phyloP scores from a whole-genome alignment of 2,113 vertebrate genomes.

The Chrysemys picta region DNA sequence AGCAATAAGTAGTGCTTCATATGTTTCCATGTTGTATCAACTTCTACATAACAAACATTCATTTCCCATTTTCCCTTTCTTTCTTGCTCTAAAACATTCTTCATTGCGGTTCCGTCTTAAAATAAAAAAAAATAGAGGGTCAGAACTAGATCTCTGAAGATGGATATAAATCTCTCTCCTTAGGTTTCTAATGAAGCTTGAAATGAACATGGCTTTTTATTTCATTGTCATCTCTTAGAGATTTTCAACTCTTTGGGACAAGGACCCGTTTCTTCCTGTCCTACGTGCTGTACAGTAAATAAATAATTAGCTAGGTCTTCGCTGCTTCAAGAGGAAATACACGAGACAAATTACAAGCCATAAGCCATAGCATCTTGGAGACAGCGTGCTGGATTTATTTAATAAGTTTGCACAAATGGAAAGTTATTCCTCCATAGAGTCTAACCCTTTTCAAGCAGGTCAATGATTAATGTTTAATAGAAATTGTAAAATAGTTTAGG shows the following conservation, averaged over 20 bases:
- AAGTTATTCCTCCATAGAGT: not conserved
- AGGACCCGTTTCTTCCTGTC: not conserved
- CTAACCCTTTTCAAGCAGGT: not conserved
- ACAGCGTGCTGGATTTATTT: not conserved
- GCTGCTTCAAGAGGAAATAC: not conserved
- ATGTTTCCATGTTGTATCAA: not conserved
- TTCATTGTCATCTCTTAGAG: conserved; percentile 2
- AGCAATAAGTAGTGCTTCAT: rapidly evolving
- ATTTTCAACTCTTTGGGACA: not conserved
- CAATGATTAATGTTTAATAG: too few species aligned
- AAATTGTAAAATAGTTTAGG: too few species aligned
- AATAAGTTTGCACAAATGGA: not conserved
- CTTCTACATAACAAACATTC: not conserved
- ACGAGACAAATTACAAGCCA: not conserved
- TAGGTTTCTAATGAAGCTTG: conserved; percentile 47
- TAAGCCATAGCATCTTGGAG: not conserved
- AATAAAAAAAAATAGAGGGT: conserved; percentile 9
- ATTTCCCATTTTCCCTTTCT: not conserved
- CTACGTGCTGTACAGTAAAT: not conserved
- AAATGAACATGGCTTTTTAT: conserved; percentile 37
- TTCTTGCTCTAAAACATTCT: not conserved
- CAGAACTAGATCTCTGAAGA: not conserved
- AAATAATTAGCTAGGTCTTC: not conserved
- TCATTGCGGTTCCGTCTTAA: not conserved
- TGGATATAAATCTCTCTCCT: conserved; percentile 31